A percentile compares a stretch with the other conserved stretches of the same genome.
phyloP scores from a whole-genome alignment of 2,888 invertebrate genomes.

The Andrena trimmerana region DNA sequence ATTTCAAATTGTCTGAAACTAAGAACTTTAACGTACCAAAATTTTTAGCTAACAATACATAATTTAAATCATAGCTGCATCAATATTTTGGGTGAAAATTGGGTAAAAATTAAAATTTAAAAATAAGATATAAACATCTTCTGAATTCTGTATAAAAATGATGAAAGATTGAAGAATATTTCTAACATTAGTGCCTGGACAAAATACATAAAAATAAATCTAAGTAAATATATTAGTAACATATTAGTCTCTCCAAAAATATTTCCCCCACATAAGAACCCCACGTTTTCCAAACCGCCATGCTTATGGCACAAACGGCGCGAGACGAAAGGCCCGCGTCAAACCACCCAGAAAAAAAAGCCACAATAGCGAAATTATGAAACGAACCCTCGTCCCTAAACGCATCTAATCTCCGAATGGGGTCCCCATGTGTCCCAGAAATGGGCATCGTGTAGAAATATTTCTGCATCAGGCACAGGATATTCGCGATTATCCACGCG shows the following conservation, averaged over 20 bases:
- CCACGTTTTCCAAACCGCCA: background rate
- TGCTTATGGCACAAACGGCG: background rate
- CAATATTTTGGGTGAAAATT: no score
- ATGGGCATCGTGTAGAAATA: conserved; percentile 17
- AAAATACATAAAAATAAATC: background rate
- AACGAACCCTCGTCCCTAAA: conserved; percentile 20
- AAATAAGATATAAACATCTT: background rate
- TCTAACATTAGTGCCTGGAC: no score
- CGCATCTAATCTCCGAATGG: conserved; percentile 24
- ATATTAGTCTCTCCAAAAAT: background rate
- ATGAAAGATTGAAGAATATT: background rate
- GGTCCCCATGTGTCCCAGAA: conserved; percentile 10
- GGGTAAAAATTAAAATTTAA: background rate
- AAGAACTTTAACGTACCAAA: no score
- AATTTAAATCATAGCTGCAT: no score
- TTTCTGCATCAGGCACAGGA: conserved; percentile 11
- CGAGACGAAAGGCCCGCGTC: background rate
- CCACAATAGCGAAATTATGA: conserved; percentile 29
- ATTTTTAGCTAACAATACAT: no score
- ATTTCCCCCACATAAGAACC: background rate
- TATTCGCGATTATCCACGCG: conserved; percentile 53
- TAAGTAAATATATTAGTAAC: background rate
- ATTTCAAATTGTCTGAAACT: no score
- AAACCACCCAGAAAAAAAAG: background rate
- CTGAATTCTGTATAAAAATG: background rate